phyloP scores from a whole-genome alignment of 2,797 vertebrate species.

The Arctocebus calabarensis region DNA sequence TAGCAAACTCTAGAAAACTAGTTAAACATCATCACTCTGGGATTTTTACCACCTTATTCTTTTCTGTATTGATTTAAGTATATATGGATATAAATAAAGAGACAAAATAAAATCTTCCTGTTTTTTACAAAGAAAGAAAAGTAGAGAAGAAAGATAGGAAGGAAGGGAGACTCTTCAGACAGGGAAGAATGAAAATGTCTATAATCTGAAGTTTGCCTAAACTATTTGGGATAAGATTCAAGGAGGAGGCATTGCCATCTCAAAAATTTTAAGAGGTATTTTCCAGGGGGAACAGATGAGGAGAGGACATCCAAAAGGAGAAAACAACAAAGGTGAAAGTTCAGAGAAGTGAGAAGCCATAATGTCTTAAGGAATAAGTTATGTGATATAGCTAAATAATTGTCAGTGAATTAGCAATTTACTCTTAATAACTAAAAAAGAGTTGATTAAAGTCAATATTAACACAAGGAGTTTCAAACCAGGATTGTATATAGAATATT shows the following conservation, averaged over 20 bases:
- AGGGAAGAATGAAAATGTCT: background rate
- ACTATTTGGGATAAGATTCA: background rate
- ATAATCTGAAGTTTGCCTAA: background rate
- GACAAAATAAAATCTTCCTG: background rate
- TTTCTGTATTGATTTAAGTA: conserved; percentile 17
- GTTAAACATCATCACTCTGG: background rate
- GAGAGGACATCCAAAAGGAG: background rate
- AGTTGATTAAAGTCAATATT: background rate
- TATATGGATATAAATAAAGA: background rate
- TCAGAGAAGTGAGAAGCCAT: background rate
- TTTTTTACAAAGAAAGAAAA: background rate
- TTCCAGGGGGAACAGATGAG: background rate
- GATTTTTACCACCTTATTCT: conserved; percentile 4
- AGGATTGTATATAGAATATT: background rate
- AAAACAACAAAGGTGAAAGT: background rate
- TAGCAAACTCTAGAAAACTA: conserved; percentile 26
- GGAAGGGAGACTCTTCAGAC: background rate
- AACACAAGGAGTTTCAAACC: background rate
- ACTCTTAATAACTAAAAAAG: conserved; percentile 4
- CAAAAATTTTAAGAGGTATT: background rate
- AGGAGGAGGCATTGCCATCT: background rate
- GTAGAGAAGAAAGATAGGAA: background rate
- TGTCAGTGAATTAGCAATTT: background rate
- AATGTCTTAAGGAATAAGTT: background rate
- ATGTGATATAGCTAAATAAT: background rate